A percentile compares a stretch with the other conserved stretches of the same genome.
phyloP scores from a whole-genome alignment of 2,113 vertebrate genomes.

The Leucopsar rothschildi region DNA sequence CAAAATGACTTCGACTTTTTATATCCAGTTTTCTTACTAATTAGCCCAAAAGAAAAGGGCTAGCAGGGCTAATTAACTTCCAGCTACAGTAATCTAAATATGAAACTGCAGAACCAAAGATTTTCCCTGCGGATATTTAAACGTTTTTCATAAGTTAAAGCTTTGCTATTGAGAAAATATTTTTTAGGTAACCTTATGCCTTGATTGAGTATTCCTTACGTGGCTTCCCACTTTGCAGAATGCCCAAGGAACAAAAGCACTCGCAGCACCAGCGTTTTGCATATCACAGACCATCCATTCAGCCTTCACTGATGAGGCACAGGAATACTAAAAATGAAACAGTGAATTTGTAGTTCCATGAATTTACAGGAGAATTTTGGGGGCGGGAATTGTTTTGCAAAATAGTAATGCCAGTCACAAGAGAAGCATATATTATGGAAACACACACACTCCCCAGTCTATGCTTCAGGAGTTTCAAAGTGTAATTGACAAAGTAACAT shows the following conservation, averaged over 20 bases:
- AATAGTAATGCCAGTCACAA: background rate
- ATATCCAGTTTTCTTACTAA: conserved; percentile 67
- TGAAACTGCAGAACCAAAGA: conserved; percentile 36
- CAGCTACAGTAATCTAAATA: conserved; percentile 51
- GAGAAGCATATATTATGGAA: background rate
- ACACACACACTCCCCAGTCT: background rate
- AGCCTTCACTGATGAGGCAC: background rate
- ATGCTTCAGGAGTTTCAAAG: background rate
- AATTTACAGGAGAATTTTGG: background rate
- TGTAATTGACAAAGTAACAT: background rate
- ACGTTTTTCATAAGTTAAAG: conserved; percentile 3
- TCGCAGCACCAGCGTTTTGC: background rate
- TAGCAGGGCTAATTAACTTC: conserved; percentile 72
- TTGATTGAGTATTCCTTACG: background rate
- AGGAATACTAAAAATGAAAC: background rate
- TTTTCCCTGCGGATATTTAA: conserved; percentile 29
- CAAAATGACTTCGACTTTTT: conserved; percentile 61
- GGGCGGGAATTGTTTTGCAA: background rate
- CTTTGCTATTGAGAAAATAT: conserved; percentile 20
- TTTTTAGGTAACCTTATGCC: background rate
- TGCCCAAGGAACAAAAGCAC: background rate
- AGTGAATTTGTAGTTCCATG: background rate
- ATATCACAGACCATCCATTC: background rate
- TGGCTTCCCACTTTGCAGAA: background rate
- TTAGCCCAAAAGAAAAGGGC: conserved; percentile 67